phyloP scores from a whole-genome alignment of 2,113 vertebrate species.

The Brienomyrus brachyistius region DNA sequence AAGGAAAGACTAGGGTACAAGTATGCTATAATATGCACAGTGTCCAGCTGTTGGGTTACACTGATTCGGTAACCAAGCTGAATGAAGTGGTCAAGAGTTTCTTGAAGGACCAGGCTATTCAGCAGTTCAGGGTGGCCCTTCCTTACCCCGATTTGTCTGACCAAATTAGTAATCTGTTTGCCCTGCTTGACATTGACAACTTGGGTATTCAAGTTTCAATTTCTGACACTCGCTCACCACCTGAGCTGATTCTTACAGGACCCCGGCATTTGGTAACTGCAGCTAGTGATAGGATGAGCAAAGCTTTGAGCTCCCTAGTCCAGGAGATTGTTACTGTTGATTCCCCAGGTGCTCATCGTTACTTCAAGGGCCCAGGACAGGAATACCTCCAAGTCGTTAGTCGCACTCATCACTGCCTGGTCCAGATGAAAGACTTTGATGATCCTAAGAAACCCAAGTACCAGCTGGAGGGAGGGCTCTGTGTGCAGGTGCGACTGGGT shows the following conservation, averaged over 20 bases:
- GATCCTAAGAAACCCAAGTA: conserved; percentile 17
- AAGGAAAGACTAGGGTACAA: conserved; percentile 12
- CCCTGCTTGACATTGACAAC: conserved; percentile 23
- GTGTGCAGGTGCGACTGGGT: conserved; percentile 41
- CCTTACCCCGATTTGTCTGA: conserved; percentile 33
- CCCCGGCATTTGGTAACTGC: conserved; percentile 29
- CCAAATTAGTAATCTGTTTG: conserved; percentile 31
- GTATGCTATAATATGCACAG: background rate
- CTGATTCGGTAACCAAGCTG: conserved; percentile 31
- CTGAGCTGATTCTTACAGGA: conserved; percentile 36
- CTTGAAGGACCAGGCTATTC: conserved; percentile 21
- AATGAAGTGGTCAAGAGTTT: conserved; percentile 22
- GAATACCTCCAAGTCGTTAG: conserved; percentile 26
- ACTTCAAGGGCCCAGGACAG: conserved; percentile 37
- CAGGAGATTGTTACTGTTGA: conserved; percentile 30
- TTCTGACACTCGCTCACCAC: background rate
- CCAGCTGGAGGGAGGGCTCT: conserved; percentile 24
- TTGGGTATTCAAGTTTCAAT: conserved; percentile 32
- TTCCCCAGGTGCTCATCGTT: conserved; percentile 37
- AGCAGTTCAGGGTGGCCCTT: conserved; percentile 24
- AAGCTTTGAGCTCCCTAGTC: conserved; percentile 35
- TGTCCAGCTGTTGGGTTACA: conserved; percentile 37
- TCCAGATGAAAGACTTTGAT: conserved; percentile 31
- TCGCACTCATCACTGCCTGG: conserved; percentile 32
- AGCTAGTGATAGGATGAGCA: conserved; percentile 25